phyloP scores from a whole-genome alignment of 92 coral and sea anemone genomes.

The Phenganax subtilis region DNA sequence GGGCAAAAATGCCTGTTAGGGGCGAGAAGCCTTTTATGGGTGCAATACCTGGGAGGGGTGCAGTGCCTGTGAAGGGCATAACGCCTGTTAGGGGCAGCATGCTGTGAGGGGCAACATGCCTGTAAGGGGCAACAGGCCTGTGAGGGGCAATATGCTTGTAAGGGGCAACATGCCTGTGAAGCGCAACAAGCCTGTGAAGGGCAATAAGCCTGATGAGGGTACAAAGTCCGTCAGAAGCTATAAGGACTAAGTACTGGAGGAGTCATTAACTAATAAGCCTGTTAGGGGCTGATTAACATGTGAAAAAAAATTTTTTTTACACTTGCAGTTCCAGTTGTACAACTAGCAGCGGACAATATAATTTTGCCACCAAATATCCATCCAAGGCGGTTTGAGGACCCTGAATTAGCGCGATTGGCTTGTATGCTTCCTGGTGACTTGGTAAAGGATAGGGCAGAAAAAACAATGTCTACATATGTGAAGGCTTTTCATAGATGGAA shows the following conservation, averaged over 20 bases:
- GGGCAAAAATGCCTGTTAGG: background rate
- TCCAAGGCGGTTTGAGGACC: background rate
- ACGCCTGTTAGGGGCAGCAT: background rate
- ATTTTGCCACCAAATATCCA: background rate
- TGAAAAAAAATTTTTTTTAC: background rate
- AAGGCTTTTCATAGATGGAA: conserved; percentile 1
- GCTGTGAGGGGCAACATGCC: background rate
- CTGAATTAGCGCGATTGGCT: conserved; percentile 4
- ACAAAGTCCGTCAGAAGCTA: background rate
- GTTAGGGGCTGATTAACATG: background rate
- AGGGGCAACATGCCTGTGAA: no score
- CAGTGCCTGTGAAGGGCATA: background rate
- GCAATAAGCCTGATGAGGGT: no score
- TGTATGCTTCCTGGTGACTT: background rate
- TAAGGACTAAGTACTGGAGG: background rate
- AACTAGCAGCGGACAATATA: background rate
- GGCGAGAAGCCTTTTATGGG: background rate
- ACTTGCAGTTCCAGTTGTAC: conserved; percentile 7
- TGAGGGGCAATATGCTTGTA: no score
- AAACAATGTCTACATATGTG: background rate
- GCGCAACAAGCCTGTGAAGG: no score
- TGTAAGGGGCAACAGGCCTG: background rate
- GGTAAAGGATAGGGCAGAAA: background rate
- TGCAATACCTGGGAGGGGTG: background rate
- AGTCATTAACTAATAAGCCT: background rate